phyloP scores from a whole-genome alignment of 2,113 vertebrate genomes.

The Anser cygnoides region DNA sequence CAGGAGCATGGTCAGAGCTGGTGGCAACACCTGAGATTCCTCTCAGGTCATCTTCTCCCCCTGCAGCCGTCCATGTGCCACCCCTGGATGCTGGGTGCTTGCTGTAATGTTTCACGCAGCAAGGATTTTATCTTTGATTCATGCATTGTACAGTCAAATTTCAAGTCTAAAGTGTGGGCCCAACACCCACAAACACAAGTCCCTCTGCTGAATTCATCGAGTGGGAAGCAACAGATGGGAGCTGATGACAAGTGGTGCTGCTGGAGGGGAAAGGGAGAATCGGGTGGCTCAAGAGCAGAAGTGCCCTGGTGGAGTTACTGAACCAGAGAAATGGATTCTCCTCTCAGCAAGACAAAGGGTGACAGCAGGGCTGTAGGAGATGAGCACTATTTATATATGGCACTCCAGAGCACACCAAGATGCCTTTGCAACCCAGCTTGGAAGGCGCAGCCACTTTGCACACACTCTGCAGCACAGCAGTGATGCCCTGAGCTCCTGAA shows the following conservation, averaged over 20 bases:
- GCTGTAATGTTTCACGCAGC: background rate
- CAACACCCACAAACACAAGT: background rate
- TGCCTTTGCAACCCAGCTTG: background rate
- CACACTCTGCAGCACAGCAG: background rate
- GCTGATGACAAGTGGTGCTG: background rate
- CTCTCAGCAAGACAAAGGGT: background rate
- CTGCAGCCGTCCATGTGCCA: background rate
- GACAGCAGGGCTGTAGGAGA: background rate
- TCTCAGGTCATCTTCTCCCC: accelerated
- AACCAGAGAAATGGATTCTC: background rate
- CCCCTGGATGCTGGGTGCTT: background rate
- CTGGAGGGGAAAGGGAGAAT: background rate
- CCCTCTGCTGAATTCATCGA: background rate
- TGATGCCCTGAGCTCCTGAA: background rate
- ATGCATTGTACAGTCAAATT: background rate
- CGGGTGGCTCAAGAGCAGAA: background rate
- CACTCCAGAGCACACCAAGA: background rate
- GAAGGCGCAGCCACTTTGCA: background rate
- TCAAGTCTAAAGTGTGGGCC: background rate
- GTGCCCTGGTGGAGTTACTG: background rate
- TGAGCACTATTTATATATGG: accelerated
- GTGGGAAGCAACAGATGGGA: background rate
- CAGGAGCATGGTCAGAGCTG: background rate
- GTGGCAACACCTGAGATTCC: background rate
- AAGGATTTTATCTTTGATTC: background rate